Evolutionary conservation across 2,113 vertebrate species (phyloP), one percentile per base, ranked within the genome.

Genomic region (Anarrhichthys ocellatus): DNA sequence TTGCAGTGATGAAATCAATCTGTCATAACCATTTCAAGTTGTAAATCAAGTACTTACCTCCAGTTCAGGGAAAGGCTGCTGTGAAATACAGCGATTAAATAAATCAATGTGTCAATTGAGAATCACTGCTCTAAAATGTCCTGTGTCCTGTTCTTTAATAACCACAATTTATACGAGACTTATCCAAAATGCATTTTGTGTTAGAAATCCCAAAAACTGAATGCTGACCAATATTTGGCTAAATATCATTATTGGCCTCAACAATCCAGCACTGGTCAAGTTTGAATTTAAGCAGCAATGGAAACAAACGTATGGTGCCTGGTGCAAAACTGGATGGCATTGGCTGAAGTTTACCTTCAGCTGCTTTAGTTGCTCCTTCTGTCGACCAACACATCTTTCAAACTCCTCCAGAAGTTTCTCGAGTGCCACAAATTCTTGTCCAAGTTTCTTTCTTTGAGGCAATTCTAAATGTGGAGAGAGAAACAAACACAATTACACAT

Each of bases 391-490:
- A 20, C 80, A 77, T 71, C 63, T 87, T 72, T 96, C 94, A 84
- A 95, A 94, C 46, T 91, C 92, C 17, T 94, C 89, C 44, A 95
- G 78, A 52, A 95, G 91, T 10, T 44, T 78, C 5, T 91, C 89
- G 0, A 94, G 84, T 0, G 68, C 67, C 52, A 69, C 73, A 5
- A 95, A 46, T 36, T 95, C 93, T 56, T 92, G 84, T 63, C 89
- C 87, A 15, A 95, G 89, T 81, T 93, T 94, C 29, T 85, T 80
- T 2, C 88, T 89, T 32, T 89, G 82, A 61, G 94, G 92, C 48
- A 94, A 70, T 14, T 88, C 95, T 96, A 40, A 56, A 87, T 22
- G 24, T 3, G n/a, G 13, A 78, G 29, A 74, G 69, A 73, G 6
- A 65, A 64, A 54, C 29, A 15, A 13, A 65, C 13, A 73, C 17